A percentile compares a stretch with the other conserved stretches of the same genome.
Evolutionary conservation across 2,113 vertebrate genomes (phyloP).

Genomic region (Serilophus lunatus): DNA sequence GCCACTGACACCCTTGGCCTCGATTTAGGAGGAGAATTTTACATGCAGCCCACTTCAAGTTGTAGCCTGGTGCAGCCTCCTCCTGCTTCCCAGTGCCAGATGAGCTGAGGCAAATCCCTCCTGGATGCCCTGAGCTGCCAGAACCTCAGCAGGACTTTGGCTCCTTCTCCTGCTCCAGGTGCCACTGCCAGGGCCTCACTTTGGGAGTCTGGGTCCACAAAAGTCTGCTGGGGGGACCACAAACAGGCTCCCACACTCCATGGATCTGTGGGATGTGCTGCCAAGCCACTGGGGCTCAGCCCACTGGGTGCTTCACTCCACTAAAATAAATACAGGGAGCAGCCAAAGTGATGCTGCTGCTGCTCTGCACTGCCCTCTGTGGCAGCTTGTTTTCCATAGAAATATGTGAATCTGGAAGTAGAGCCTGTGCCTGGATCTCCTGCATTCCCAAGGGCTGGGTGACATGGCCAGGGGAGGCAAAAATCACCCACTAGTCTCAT

Average conservation of each 20-base stretch:
- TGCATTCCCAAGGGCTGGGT: background rate
- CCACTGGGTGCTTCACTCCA: rapidly evolving
- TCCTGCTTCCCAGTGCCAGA: background rate
- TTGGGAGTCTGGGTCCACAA: background rate
- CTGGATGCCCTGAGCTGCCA: background rate
- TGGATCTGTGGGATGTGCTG: background rate
- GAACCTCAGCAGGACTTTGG: background rate
- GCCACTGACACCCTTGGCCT: background rate
- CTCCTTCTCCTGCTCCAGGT: background rate
- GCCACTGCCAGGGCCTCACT: background rate
- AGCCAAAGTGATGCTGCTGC: background rate
- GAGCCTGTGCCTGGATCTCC: background rate
- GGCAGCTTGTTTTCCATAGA: background rate
- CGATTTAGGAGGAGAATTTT: background rate
- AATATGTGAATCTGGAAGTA: background rate
- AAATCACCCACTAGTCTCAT: background rate
- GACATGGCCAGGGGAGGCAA: background rate
- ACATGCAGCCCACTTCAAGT: background rate
- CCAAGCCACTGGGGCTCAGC: background rate
- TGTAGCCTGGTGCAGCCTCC: background rate
- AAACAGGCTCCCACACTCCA: background rate
- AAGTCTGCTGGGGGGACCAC: background rate
- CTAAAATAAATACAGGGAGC: too few species aligned
- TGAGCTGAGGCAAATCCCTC: background rate
- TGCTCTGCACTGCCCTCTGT: background rate